Conservation (phyloP, 2,797 vertebrate species). For the Schizopygopsis malacanthus region DNA sequence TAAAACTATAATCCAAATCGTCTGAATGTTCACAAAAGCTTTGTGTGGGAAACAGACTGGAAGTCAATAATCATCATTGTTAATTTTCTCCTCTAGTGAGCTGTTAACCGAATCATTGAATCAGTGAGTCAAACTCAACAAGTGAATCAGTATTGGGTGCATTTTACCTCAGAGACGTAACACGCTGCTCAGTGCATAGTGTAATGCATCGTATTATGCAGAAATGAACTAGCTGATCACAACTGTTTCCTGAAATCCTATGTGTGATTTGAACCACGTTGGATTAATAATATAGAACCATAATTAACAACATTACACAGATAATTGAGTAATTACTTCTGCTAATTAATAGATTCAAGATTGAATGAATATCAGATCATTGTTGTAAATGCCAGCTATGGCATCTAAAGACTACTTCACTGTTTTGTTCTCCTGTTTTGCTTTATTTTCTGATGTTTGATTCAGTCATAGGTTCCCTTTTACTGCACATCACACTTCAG, state of each 20-base stretch:
- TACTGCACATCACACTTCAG: neutral
- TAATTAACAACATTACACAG: neutral
- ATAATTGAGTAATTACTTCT: too few relatives aligned
- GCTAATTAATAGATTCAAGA: neutral
- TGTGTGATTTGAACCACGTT: slow-evolving; percentile 1
- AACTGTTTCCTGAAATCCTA: neutral
- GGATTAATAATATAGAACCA: neutral
- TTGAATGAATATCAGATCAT: neutral
- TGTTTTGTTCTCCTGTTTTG: neutral
- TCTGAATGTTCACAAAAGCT: neutral
- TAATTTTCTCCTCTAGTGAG: slow-evolving; percentile 3
- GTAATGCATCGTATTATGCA: neutral
- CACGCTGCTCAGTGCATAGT: neutral
- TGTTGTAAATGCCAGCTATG: neutral
- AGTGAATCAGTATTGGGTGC: neutral
- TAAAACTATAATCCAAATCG: neutral
- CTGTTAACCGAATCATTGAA: neutral
- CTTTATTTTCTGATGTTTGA: neutral
- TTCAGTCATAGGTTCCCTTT: neutral
- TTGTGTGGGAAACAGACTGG: neutral
- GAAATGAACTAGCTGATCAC: neutral
- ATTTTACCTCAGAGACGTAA: neutral
- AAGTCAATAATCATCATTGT: slow-evolving; percentile 7
- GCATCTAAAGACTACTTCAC: neutral
- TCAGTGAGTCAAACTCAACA: neutral